A percentile compares a stretch with the other conserved stretches of the same genome.
Conservation (phyloP, 2,113 vertebrate genomes). For the Brachionichthys hirsutus region DNA sequence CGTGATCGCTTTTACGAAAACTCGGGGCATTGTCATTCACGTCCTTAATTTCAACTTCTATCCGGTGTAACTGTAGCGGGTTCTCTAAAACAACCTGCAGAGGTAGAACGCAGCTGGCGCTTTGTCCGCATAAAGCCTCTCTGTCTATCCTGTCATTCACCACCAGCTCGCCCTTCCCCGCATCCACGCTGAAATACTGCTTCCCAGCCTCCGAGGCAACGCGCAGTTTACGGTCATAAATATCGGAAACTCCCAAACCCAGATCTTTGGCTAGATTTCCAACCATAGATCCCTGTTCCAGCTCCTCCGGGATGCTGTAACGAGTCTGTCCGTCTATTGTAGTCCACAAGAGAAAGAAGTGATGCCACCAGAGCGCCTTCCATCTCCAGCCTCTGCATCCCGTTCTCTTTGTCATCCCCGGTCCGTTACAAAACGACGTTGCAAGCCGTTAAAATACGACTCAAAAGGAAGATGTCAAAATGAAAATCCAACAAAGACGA, state of each 20-base stretch:
- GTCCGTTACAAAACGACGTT: slow-evolving; percentile 30
- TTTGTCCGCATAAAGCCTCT: slow-evolving; percentile 82
- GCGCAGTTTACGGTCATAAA: slow-evolving; percentile 75
- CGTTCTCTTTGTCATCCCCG: slow-evolving; percentile 61
- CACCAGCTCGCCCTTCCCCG: slow-evolving; percentile 77
- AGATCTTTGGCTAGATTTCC: slow-evolving; percentile 81
- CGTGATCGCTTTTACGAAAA: slow-evolving; percentile 67
- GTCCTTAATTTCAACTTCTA: slow-evolving; percentile 82
- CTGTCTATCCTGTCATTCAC: slow-evolving; percentile 83
- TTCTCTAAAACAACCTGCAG: slow-evolving; percentile 80
- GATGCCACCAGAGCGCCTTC: slow-evolving; percentile 54
- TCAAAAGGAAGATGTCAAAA: background rate
- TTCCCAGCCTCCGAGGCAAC: slow-evolving; percentile 77
- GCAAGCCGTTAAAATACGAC: slow-evolving; percentile 14
- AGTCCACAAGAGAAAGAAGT: slow-evolving; percentile 67
- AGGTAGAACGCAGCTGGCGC: slow-evolving; percentile 75
- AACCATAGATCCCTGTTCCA: slow-evolving; percentile 73
- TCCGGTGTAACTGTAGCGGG: slow-evolving; percentile 75
- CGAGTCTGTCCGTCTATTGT: slow-evolving; percentile 67
- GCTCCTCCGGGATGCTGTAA: slow-evolving; percentile 77
- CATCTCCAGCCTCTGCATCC: slow-evolving; percentile 58
- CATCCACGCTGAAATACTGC: slow-evolving; percentile 79
- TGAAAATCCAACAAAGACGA: background rate
- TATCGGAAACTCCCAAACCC: slow-evolving; percentile 75
- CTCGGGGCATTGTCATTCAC: slow-evolving; percentile 83